phyloP scores from a whole-genome alignment of 2,113 vertebrate species.

The Coreoperca whiteheadi region DNA sequence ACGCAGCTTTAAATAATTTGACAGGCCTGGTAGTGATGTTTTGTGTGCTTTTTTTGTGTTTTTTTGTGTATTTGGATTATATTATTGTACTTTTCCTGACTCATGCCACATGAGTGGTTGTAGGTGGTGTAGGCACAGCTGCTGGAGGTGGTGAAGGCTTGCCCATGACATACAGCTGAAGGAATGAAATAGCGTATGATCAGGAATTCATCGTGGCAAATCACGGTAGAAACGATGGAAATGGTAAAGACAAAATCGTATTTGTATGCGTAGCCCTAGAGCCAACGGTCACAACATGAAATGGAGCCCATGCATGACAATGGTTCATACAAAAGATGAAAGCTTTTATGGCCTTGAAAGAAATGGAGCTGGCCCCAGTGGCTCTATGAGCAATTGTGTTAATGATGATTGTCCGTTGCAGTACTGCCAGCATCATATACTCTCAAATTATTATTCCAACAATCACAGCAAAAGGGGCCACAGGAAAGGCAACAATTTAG shows the following conservation, averaged over 20 bases:
- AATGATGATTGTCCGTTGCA: too few relatives aligned
- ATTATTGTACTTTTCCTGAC: too few relatives aligned
- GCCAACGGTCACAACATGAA: background rate
- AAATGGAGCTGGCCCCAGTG: background rate
- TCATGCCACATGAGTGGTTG: too few relatives aligned
- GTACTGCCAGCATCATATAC: too few relatives aligned
- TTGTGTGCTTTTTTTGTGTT: too few relatives aligned
- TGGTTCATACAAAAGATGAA: slow-evolving; percentile 11
- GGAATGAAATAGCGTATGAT: background rate
- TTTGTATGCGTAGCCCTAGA: background rate
- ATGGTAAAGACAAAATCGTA: background rate
- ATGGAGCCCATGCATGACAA: slow-evolving; percentile 6
- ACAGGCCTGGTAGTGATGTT: too few relatives aligned
- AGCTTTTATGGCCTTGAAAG: background rate
- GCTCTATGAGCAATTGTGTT: background rate
- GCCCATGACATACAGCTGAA: background rate
- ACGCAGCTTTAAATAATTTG: too few relatives aligned
- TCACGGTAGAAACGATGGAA: background rate
- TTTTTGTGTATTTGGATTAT: too few relatives aligned
- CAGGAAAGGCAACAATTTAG: background rate
- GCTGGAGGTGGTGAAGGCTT: background rate
- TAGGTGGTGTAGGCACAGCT: too few relatives aligned
- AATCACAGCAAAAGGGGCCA: background rate
- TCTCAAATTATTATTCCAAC: too few relatives aligned
- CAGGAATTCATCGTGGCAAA: background rate